Conservation (phyloP, 2,888 invertebrate genomes). For the Hydraecia micacea region DNA sequence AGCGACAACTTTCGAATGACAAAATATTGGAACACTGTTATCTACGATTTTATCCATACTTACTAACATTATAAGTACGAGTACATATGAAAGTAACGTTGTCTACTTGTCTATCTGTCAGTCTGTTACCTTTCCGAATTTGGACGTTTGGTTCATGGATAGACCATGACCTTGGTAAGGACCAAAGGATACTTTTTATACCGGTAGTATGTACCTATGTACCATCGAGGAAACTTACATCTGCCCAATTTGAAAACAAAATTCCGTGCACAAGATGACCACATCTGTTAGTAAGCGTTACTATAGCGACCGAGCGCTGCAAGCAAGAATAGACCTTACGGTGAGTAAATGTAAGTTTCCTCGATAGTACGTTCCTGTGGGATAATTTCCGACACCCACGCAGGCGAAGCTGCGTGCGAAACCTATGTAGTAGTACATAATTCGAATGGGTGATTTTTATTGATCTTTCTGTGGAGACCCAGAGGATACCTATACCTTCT, state of each 20-base stretch:
- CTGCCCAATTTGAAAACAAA: too few relatives aligned
- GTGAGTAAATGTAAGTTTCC: not conserved
- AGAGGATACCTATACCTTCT: not conserved
- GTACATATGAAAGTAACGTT: not conserved
- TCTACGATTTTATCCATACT: not conserved
- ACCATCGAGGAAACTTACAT: too few relatives aligned
- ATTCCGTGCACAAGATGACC: too few relatives aligned
- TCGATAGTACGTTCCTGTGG: too few relatives aligned
- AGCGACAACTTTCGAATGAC: not conserved
- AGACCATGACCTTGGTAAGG: not conserved
- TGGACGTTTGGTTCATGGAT: not conserved
- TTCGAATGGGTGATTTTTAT: not conserved
- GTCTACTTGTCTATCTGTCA: not conserved
- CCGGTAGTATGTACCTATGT: not conserved
- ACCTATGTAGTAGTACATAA: not conserved
- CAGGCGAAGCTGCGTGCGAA: not conserved
- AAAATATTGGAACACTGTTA: not conserved
- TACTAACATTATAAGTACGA: not conserved
- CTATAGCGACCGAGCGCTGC: too few relatives aligned
- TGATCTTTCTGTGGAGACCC: not conserved
- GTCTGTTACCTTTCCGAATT: not conserved
- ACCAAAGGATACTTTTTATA: too few relatives aligned
- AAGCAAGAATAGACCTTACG: too few relatives aligned
- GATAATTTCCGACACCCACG: not conserved
- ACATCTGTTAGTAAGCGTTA: too few relatives aligned